These are phyloP conservation scores for Kryptopterus vitreolus DNA, from an alignment of 2,797 vertebrate species.

Conservation along the genomic window DNA sequence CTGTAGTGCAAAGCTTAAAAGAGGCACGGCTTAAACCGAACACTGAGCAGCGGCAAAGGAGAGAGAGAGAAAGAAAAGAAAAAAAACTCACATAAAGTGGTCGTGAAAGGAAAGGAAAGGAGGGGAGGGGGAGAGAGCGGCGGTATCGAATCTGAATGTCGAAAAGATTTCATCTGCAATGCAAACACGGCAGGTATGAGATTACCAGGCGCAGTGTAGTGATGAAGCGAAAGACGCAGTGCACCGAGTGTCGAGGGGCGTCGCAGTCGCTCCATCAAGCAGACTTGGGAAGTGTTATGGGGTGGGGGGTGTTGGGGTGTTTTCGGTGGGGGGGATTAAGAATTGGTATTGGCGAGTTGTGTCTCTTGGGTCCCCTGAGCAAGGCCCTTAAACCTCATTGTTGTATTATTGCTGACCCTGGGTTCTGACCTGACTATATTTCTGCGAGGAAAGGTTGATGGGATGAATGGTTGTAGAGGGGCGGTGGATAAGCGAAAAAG, in stretches of 20 bases:
- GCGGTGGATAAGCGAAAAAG: too few species aligned
- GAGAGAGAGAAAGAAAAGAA: too few species aligned
- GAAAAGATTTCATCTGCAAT: slow-evolving; percentile 8
- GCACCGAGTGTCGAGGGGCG: not conserved
- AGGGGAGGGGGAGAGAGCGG: not conserved
- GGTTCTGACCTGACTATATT: too few species aligned
- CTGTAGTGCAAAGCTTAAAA: slow-evolving; percentile 73
- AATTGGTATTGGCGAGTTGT: too few species aligned
- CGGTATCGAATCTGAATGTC: not conserved
- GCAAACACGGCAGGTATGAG: not conserved
- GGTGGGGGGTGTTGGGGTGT: too few species aligned
- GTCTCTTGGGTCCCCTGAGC: too few species aligned
- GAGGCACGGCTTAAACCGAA: slow-evolving; percentile 55
- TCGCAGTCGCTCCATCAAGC: slow-evolving; percentile 7
- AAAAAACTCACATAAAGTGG: slow-evolving; percentile 38
- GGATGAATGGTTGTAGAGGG: too few species aligned
- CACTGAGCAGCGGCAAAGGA: slow-evolving; percentile 54
- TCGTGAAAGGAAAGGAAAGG: not conserved
- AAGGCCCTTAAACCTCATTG: too few species aligned
- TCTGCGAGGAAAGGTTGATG: too few species aligned
- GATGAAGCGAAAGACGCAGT: not conserved
- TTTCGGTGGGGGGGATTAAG: too few species aligned
- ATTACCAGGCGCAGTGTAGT: not conserved
- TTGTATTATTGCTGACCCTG: too few species aligned
- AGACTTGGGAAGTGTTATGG: not conserved